phyloP scores from a whole-genome alignment of 2,888 invertebrate species.

The Cyclophora punctaria region DNA sequence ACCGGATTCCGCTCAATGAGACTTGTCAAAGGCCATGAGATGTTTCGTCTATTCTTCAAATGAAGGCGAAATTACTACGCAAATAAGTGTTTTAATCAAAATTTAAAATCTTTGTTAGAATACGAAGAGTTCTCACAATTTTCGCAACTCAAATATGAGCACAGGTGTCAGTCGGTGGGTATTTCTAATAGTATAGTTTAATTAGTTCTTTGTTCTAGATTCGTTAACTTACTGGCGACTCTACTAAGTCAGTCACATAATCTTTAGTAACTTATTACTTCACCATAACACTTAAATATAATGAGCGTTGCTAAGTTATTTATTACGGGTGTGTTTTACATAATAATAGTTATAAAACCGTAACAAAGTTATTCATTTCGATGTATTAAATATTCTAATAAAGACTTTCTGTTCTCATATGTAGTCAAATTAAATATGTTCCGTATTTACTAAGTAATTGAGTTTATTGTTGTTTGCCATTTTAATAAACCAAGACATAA shows the following conservation, averaged over 20 bases:
- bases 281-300: not conserved
- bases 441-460: no score
- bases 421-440: no score
- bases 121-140: constrained; percentile 17
- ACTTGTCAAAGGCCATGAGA: constrained; percentile 12
- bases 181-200: constrained; percentile 12
- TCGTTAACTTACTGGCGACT: constrained; percentile 9
- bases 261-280: constrained; percentile 11
- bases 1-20: constrained; percentile 1
- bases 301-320: not conserved
- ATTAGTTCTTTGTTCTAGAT: constrained; percentile 14
- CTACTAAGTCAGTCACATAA: constrained; percentile 14
- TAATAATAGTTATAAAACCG: no score
- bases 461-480: no score
- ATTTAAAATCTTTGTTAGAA: constrained; percentile 8
- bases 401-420: no score
- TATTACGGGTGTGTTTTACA: no score
- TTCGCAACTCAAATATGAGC: constrained; percentile 9
- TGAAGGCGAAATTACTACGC: constrained; percentile 14
- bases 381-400: no score
- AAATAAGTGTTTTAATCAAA: constrained; percentile 12
- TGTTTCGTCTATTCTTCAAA: not conserved
- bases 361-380: no score
- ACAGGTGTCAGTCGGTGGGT: constrained; percentile 3
- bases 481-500: no score